Base-by-base conservation (phyloP, 2,888 invertebrate genomes). In the Amphipyra berbera region DNA sequence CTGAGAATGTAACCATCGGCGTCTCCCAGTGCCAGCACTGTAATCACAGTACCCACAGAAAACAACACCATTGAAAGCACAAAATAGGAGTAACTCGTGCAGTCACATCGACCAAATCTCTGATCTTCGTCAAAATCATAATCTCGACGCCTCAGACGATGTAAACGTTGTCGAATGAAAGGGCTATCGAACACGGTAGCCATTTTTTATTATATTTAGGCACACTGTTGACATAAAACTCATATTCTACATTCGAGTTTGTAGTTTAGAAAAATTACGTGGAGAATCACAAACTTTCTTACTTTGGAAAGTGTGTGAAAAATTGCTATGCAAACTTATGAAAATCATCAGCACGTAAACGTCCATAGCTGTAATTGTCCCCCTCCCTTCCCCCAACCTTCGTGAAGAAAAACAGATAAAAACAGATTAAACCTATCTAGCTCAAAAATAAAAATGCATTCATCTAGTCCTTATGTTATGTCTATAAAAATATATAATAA, bases 21-120 rank as follows among this genome's bases (percentile, higher is more conserved):
- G 82, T 96, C 96, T 67, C 96, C 96, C 75, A 96, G 90, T 48
- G 96, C 96, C 61, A 96, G 87, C 58, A 96, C 96, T 68, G 96
- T 96, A 73, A 96, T 96, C 63, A 96, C 95, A 55, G 96, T 96
- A 46, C 96, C 96, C 55, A 96, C 95, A 41, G 96, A 95, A 88
- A 96, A 96, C 64, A 96, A 88, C 49, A 96, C 95, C 90, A 96
- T 93, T 49, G 96, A 96, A 61, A 96, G 91, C 61, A 95, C 95
- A 77, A 96, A 95, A 88, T 96, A 96, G 8, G 96, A 96, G 86
- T 96, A 96, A 73, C 96, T 96, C 9, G 96, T 96, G 83, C 96
- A 96, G 86, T 96, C 96, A 86, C 96, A 96, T 84, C 96, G 94
- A 60, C 96, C 96, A 81, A 96, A 96, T 85, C 95, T 93, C 78